Percentiles rank a stretch among this genome's conserved stretches.
Conservation (phyloP, 2,888 invertebrate species). For the Dryococelus australis region DNA sequence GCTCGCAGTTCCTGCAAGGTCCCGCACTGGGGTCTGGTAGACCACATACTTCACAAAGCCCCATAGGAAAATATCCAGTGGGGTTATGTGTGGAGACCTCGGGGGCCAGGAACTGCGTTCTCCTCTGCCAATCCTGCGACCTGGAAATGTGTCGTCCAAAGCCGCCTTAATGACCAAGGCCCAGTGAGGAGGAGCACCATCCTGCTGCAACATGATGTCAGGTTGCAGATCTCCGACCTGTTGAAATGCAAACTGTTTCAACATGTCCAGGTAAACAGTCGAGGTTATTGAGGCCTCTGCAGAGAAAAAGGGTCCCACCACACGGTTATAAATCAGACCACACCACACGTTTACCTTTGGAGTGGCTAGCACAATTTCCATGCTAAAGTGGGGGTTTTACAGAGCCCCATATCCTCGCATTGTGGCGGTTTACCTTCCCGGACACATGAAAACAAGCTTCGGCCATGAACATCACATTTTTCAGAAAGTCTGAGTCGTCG, state of each 20-base stretch:
- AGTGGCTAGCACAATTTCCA: neutral
- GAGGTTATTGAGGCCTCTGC: no score
- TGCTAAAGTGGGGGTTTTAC: neutral
- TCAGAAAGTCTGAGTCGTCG: slow-evolving; percentile 20
- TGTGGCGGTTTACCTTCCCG: neutral
- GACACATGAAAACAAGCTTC: slow-evolving; percentile 23
- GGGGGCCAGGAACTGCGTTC: neutral
- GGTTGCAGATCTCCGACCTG: no score
- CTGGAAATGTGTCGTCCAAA: no score
- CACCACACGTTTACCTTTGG: neutral
- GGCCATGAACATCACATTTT: neutral
- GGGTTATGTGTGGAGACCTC: neutral
- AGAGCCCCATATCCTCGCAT: neutral
- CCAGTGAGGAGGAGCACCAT: no score
- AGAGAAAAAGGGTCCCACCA: neutral
- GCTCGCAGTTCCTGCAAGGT: no score
- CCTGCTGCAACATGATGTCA: no score
- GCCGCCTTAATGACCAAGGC: no score
- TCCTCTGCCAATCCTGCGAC: neutral
- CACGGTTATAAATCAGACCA: neutral
- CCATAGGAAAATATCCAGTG: no score
- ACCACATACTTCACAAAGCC: no score
- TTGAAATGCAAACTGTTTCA: no score
- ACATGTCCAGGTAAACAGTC: no score
- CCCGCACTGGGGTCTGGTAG: no score